These are phyloP conservation scores for Galemys pyrenaicus DNA, from an alignment of 2,113 vertebrate genomes.

Conservation along the genomic window DNA sequence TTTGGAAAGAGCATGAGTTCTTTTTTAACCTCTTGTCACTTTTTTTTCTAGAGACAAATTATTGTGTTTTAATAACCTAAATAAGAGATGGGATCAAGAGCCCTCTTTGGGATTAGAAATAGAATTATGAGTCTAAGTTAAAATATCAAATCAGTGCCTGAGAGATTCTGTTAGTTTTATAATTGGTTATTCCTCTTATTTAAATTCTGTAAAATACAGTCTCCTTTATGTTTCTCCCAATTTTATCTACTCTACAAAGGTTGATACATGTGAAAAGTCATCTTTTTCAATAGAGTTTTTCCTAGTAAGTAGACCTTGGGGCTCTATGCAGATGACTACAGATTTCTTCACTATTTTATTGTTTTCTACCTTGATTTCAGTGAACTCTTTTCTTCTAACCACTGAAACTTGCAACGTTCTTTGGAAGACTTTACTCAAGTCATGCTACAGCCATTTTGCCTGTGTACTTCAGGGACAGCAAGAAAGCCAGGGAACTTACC, in stretches of 20 bases:
- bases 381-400: not conserved
- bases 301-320: not conserved
- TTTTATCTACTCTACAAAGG: not conserved
- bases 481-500: accelerated
- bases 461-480: not conserved
- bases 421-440: not conserved
- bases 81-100: not conserved
- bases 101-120: not conserved
- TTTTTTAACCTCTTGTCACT: not conserved
- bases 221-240: not conserved
- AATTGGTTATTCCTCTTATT: not conserved
- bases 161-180: conserved; percentile 28
- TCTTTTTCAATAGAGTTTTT: not conserved
- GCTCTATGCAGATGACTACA: not conserved
- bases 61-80: conserved; percentile 44
- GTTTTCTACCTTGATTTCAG: not conserved
- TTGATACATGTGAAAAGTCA: not conserved
- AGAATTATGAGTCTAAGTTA: not conserved
- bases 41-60: conserved; percentile 19
- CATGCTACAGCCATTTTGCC: not conserved
- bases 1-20: not conserved
- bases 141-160: not conserved
- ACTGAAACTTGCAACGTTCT: not conserved
- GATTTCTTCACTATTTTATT: not conserved
- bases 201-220: conserved; percentile 10